phyloP scores from a whole-genome alignment of 2,113 vertebrate genomes.

The Chauna torquata region DNA sequence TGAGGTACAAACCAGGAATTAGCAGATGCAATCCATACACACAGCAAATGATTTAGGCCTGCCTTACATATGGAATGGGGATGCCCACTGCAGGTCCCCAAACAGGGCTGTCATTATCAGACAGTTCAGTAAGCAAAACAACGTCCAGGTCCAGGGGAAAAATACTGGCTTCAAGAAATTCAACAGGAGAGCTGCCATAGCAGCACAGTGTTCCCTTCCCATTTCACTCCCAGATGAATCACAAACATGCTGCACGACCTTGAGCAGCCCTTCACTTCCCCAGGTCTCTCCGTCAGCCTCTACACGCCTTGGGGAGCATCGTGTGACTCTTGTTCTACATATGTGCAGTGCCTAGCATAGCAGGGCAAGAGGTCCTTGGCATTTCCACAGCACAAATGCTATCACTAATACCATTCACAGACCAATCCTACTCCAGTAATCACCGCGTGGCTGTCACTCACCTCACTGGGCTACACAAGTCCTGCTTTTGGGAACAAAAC shows the following conservation, averaged over 20 bases:
- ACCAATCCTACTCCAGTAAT: background rate
- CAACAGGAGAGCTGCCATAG: background rate
- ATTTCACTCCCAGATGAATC: background rate
- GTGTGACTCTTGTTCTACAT: background rate
- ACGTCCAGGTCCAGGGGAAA: background rate
- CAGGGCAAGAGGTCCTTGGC: background rate
- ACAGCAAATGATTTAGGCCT: background rate
- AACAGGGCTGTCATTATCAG: background rate
- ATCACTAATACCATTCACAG: background rate
- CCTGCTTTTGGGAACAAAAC: background rate
- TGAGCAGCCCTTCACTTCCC: background rate
- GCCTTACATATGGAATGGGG: background rate
- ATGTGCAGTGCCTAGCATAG: background rate
- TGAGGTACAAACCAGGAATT: background rate
- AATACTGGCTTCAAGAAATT: background rate
- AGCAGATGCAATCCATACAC: background rate
- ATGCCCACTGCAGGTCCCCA: background rate
- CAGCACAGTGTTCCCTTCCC: background rate
- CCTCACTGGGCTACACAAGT: background rate
- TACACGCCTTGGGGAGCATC: background rate
- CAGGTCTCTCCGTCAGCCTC: background rate
- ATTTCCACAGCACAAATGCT: background rate
- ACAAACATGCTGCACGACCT: background rate
- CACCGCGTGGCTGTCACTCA: background rate
- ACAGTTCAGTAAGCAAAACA: background rate